Evolutionary conservation across 2,888 invertebrate genomes (phyloP).

Genomic region (Willowsia nigromaculata): DNA sequence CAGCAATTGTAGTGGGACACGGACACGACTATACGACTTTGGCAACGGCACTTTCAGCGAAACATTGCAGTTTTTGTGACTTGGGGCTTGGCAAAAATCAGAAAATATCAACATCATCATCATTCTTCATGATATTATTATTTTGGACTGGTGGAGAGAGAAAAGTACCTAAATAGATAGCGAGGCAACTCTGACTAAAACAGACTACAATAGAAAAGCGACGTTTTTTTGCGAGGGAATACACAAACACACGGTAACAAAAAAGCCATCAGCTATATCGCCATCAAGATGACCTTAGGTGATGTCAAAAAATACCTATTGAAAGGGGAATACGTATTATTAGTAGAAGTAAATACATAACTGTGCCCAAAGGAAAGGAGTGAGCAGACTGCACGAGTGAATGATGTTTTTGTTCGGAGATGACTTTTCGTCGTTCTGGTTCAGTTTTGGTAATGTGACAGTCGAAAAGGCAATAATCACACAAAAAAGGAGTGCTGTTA

Average conservation of each 20-base stretch:
- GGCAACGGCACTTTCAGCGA: conserved; percentile 7
- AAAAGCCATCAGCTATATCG: conserved; percentile 21
- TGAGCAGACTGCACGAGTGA: background rate
- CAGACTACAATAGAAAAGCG: background rate
- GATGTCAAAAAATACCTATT: background rate
- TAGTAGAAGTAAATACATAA: background rate
- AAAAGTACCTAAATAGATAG: background rate
- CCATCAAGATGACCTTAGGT: conserved; percentile 33
- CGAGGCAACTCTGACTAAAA: background rate
- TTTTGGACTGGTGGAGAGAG: background rate
- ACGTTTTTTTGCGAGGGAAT: background rate
- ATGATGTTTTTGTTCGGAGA: background rate
- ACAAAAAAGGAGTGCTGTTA: conserved; percentile 31
- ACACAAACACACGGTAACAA: background rate
- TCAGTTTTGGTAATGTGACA: conserved; percentile 35
- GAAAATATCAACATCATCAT: conserved; percentile 4
- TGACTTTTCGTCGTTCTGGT: conserved; percentile 27
- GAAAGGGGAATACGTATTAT: background rate
- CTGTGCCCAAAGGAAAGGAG: background rate
- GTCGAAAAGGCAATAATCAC: background rate
- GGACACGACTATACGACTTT: background rate
- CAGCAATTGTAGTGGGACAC: background rate
- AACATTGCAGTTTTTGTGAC: conserved; percentile 17
- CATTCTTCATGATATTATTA: conserved; percentile 1
- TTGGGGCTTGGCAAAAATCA: conserved; percentile 27